phyloP scores from a whole-genome alignment of 2,888 invertebrate species.

The Fragum whitleyi region DNA sequence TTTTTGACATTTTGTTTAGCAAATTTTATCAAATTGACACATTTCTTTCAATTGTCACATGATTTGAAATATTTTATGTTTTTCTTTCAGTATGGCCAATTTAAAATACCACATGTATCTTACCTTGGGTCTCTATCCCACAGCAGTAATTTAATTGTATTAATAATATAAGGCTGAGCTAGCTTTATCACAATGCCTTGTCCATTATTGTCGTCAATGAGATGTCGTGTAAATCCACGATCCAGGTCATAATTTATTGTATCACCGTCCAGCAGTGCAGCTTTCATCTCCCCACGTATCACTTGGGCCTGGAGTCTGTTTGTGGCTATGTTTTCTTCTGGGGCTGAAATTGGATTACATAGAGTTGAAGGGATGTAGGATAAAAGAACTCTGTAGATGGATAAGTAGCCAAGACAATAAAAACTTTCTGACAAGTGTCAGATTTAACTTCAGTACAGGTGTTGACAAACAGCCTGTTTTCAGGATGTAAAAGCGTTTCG shows the following conservation, averaged over 20 bases:
- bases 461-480: no score
- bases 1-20: no score
- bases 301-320: conserved; percentile 93
- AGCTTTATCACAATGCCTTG: conserved; percentile 95
- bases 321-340: conserved; percentile 97
- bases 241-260: conserved; percentile 88
- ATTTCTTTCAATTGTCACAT: no score
- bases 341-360: conserved; percentile 87
- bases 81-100: no score
- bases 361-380: neutral
- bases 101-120: no score
- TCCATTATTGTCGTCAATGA: conserved; percentile 90
- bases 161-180: conserved; percentile 92
- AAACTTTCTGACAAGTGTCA: no score
- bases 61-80: no score
- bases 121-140: conserved; percentile 96
- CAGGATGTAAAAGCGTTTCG: no score
- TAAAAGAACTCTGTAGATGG: neutral
- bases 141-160: conserved; percentile 95
- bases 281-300: conserved; percentile 94
- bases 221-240: conserved; percentile 95
- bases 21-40: no score
- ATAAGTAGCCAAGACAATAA: neutral
- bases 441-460: no score
- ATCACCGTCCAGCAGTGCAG: conserved; percentile 95